Conservation (phyloP, 2,797 vertebrate species). For the Psittacula echo region DNA sequence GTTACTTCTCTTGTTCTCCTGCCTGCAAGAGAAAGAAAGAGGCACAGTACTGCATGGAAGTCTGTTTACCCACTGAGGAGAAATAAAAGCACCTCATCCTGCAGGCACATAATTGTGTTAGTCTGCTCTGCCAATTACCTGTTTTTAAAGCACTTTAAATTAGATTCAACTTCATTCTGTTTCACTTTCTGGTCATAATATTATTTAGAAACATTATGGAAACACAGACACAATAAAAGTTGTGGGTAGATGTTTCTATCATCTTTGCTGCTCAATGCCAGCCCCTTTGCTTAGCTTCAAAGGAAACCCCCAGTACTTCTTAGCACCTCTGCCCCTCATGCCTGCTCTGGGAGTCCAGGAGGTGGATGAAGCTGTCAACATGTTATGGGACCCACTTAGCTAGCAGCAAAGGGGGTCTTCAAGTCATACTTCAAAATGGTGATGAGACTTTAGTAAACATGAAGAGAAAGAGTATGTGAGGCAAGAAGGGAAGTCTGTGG, state of each 20-base stretch:
- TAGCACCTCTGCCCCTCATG: not conserved
- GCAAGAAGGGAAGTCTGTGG: not conserved
- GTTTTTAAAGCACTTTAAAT: constrained; percentile 56
- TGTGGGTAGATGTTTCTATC: not conserved
- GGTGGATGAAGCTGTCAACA: not conserved
- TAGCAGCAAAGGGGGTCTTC: not conserved
- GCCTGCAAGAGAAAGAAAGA: not conserved
- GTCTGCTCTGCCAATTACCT: constrained; percentile 52
- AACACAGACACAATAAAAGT: not conserved
- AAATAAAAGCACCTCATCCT: constrained; percentile 41
- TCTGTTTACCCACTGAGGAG: not conserved
- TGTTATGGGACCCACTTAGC: not conserved
- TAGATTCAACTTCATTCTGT: constrained; percentile 40
- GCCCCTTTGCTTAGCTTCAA: not conserved
- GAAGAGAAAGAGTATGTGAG: not conserved
- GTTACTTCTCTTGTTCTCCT: constrained; percentile 15
- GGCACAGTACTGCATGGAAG: not conserved
- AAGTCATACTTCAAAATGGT: fast-evolving
- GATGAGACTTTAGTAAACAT: not conserved
- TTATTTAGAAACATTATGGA: constrained; percentile 33
- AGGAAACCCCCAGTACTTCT: not conserved
- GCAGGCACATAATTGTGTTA: not conserved
- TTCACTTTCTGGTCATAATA: constrained; percentile 46
- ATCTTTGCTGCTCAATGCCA: not conserved
- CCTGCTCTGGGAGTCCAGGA: not conserved